These are phyloP conservation scores for Jordanella pulchra DNA, from an alignment of 2,797 vertebrate species.

Conservation along the genomic window DNA sequence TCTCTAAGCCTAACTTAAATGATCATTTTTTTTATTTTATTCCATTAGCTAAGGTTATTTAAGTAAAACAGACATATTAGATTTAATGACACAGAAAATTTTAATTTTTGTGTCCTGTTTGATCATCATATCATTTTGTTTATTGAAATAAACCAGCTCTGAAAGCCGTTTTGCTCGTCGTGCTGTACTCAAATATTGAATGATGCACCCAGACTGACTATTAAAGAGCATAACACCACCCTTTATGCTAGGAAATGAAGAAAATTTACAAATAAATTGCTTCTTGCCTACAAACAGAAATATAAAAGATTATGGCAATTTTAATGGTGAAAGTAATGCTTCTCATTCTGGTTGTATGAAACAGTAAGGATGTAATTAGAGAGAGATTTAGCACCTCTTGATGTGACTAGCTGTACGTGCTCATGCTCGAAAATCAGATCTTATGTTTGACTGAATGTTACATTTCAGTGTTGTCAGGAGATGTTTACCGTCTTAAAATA, in stretches of 20 bases:
- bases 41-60: conserved; percentile 8
- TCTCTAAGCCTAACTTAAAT: conserved; percentile 17
- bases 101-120: conserved; percentile 16
- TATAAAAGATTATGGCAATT: conserved; percentile 43
- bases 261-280: conserved; percentile 60
- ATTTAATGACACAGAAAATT: conserved; percentile 9
- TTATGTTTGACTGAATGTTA: neutral
- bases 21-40: conserved; percentile 12
- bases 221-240: conserved; percentile 42
- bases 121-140: conserved; percentile 21
- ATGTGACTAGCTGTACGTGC: neutral
- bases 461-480: neutral
- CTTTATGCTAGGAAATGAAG: conserved; percentile 14
- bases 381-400: conserved; percentile 11
- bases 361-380: conserved; percentile 1
- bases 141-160: conserved; percentile 40
- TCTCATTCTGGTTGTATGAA: conserved; percentile 9
- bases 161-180: conserved; percentile 44
- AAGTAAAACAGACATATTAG: neutral
- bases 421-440: neutral
- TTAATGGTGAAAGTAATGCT: conserved; percentile 33
- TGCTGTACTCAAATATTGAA: conserved; percentile 51
- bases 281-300: conserved; percentile 57
- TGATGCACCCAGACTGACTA: conserved; percentile 42
- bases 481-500: neutral